These are phyloP conservation scores for Corythornis madagascariensis DNA, from an alignment of 2,113 vertebrate species.

Conservation along the genomic window DNA sequence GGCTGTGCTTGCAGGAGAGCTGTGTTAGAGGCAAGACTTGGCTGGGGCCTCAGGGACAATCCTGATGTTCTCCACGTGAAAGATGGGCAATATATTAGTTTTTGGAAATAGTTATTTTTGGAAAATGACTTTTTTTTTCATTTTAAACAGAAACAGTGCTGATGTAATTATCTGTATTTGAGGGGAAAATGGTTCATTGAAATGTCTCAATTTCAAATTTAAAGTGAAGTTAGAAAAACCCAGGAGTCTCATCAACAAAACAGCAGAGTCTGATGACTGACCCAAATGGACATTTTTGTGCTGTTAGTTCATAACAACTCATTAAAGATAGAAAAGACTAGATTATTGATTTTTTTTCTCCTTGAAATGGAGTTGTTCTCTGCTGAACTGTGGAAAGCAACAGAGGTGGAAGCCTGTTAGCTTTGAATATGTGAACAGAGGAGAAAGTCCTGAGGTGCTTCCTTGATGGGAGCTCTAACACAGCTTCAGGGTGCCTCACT, in stretches of 20 bases:
- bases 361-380: neutral
- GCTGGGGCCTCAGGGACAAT: neutral
- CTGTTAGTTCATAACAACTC: neutral
- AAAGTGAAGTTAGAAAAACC: neutral
- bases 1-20: neutral
- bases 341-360: neutral
- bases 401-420: neutral
- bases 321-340: neutral
- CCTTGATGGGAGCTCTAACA: neutral
- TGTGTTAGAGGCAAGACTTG: neutral
- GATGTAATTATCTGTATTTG: neutral
- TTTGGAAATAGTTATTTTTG: slow-evolving; percentile 24
- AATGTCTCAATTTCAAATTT: slow-evolving; percentile 25
- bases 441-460: neutral
- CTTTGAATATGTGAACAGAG: neutral
- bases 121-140: neutral
- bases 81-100: slow-evolving; percentile 10
- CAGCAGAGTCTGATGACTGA: neutral
- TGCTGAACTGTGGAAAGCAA: neutral
- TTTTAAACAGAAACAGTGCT: slow-evolving; percentile 12
- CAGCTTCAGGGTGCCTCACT: neutral
- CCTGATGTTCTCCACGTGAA: neutral
- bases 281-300: neutral
- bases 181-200: neutral
- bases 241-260: neutral